Evolutionary conservation across 2,888 invertebrate species (phyloP).

Genomic region (Helobdella robusta): DNA sequence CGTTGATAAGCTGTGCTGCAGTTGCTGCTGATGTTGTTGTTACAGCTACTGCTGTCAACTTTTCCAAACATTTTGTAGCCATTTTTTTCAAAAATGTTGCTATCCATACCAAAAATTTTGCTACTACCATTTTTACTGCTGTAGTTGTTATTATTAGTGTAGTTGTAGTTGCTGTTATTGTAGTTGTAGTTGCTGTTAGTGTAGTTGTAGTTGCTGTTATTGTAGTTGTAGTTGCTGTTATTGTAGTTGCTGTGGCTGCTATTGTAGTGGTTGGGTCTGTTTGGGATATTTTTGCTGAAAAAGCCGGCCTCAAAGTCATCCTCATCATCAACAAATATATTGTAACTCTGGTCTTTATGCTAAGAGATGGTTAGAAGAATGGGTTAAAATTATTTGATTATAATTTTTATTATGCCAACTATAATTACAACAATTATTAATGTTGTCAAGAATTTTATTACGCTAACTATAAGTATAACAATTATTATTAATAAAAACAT

Average conservation of each 20-base stretch:
- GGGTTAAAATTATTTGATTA: neutral
- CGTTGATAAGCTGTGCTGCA: too few relatives aligned
- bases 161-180: too few relatives aligned
- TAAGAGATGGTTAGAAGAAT: neutral
- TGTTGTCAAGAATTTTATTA: neutral
- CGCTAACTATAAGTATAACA: neutral
- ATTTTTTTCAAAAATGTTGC: too few relatives aligned
- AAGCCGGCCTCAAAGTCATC: neutral
- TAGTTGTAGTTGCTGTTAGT: too few relatives aligned
- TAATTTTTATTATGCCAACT: neutral
- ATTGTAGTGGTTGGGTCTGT: neutral
- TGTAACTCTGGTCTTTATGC: conserved; percentile 9
- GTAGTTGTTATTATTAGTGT: too few relatives aligned
- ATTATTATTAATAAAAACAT: neutral
- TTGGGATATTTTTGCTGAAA: neutral
- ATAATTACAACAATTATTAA: neutral
- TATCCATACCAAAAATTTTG: too few relatives aligned
- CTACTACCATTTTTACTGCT: too few relatives aligned
- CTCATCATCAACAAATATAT: neutral
- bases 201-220: too few relatives aligned
- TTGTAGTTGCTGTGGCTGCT: neutral
- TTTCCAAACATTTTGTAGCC: too few relatives aligned
- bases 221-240: neutral
- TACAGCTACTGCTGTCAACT: too few relatives aligned
- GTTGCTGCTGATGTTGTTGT: too few relatives aligned